Conservation (phyloP, 1,140 invertebrate genomes). For the Meloidogyne chitwoodi region DNA sequence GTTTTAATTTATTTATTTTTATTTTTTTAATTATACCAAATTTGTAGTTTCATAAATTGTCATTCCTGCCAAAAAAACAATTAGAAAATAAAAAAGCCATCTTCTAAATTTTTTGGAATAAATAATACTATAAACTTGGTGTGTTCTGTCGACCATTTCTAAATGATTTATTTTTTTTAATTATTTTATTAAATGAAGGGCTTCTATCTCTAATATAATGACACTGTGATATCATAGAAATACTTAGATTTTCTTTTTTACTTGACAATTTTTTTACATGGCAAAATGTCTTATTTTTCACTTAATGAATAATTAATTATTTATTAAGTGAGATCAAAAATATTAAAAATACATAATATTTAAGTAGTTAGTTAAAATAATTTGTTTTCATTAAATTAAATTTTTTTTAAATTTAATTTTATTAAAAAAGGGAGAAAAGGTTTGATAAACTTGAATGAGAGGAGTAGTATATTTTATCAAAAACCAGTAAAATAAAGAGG, state of each 20-base stretch:
- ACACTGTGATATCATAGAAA: no score
- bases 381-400: no score
- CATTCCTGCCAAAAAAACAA: conserved; percentile 31
- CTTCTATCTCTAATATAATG: no score
- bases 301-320: no score
- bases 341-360: no score
- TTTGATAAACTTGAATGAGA: not conserved
- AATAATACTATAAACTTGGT: conserved; percentile 7
- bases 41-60: conserved; percentile 16
- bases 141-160: conserved; percentile 3
- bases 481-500: not conserved
- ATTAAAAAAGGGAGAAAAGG: not conserved
- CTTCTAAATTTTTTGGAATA: conserved; percentile 30
- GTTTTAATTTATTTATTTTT: not conserved
- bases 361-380: no score
- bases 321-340: no score
- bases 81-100: conserved; percentile 30
- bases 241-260: not conserved
- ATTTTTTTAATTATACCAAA: not conserved
- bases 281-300: no score
- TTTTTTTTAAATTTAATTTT: no score
- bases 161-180: not conserved
- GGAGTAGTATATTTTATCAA: not conserved
- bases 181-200: no score
- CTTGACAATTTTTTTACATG: no score